Percentiles rank a stretch among this genome's conserved stretches.
Evolutionary conservation across 92 coral and sea anemone genomes (phyloP).

Genomic region (Phenganax stokvisi): DNA sequence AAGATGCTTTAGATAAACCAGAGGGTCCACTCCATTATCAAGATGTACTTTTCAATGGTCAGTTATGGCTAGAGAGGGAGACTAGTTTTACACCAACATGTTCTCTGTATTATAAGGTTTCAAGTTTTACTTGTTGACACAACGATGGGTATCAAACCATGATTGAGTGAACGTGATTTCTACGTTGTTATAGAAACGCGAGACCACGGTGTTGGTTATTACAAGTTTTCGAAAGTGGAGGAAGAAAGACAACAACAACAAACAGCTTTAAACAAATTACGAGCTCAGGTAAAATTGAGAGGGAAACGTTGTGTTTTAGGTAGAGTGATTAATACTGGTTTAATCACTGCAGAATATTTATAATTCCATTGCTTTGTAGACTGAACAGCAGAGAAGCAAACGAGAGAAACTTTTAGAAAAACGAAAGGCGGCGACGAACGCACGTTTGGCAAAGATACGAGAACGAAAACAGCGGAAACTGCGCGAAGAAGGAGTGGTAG

Average conservation of each 20-base stretch:
- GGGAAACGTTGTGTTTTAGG: too few species aligned
- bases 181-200: conserved; percentile 64
- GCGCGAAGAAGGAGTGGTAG: conserved; percentile 51
- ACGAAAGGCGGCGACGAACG: conserved; percentile 85
- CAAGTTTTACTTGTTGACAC: background rate
- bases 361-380: conserved; percentile 46
- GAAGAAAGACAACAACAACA: conserved; percentile 81
- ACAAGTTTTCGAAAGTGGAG: conserved; percentile 84
- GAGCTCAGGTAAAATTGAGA: conserved; percentile 61
- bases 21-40: conserved; percentile 96
- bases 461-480: conserved; percentile 67
- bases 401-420: conserved; percentile 80
- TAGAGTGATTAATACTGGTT: background rate
- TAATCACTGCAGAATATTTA: background rate
- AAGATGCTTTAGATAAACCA: conserved; percentile 72
- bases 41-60: conserved; percentile 83
- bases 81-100: background rate
- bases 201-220: conserved; percentile 89
- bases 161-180: background rate
- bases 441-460: conserved; percentile 85
- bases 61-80: background rate
- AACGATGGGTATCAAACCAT: background rate
- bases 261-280: conserved; percentile 67
- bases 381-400: conserved; percentile 77
- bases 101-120: background rate